Evolutionary conservation across 2,888 invertebrate species (phyloP), one percentile per base, ranked within the genome.

Genomic region (Pammene fasciana): DNA sequence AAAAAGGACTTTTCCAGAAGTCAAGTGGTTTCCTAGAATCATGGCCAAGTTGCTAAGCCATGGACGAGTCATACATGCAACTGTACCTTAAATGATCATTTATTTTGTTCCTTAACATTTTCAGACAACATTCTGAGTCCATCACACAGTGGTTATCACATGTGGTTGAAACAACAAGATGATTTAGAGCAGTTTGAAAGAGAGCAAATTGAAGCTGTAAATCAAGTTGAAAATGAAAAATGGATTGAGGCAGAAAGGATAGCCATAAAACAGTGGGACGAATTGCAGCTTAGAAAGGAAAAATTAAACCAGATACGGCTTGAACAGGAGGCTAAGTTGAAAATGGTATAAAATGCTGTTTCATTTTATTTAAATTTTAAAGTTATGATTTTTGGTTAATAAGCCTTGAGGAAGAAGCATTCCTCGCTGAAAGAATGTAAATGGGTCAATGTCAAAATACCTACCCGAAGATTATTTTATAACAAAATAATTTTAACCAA

Each of bases 161-260:
- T 84, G 55, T 94, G 93, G 93, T 60, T 94, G 10, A 82, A 89
- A 65, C 90, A 94, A 73, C 94, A 95, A 79, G 83, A 93, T 68
- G 84, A 86, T 26, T 76, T 94, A 0, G 94, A 95, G 73, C 78
- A 86, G 66, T 92, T 94, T 77, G 88, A 93, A 77, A 83, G 87
- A 70, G 88, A 93, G 79, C 93, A 93, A 73, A 94, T 95, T 76
- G 88, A 93, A 79, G 86, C 90, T 62, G 86, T 92, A 65, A 94
- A 93, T 75, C 84, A 87, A 50, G 88, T 93, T 78, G 93, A 93
- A 75, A 94, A 97, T 82, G 87, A 91, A 65, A 92, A 94, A 75
- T 97, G 97, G 97, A 74, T 95, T 34, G 89, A 93, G 75, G 94
- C 94, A 16, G 97, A 97, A 86, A 86, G 91, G 72, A 83, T 93